These are phyloP conservation scores for Oithona nana DNA, from an alignment of 2,888 invertebrate genomes.

Conservation along the genomic window DNA sequence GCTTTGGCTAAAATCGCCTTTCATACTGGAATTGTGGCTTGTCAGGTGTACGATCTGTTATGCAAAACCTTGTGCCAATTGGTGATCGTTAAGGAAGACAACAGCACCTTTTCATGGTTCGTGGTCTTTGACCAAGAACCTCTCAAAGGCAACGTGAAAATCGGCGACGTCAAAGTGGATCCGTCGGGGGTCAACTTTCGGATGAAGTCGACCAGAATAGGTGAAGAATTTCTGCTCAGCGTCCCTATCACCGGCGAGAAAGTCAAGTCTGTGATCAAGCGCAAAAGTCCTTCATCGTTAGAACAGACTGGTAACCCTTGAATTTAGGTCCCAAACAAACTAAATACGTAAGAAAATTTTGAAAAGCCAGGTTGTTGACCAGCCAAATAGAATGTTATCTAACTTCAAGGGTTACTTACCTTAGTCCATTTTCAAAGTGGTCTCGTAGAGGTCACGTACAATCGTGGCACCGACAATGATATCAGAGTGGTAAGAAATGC, in stretches of 20 bases:
- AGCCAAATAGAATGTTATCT: too few species aligned
- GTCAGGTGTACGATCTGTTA: background rate
- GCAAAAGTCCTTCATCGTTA: too few species aligned
- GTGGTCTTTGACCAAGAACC: background rate
- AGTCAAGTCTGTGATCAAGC: too few species aligned
- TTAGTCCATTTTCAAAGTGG: too few species aligned
- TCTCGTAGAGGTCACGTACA: background rate
- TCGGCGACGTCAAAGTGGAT: background rate
- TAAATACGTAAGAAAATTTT: too few species aligned
- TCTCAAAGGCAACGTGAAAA: background rate
- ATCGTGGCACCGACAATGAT: too few species aligned
- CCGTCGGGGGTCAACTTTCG: background rate
- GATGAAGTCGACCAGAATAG: background rate
- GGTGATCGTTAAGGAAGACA: background rate
- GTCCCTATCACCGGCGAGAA: background rate
- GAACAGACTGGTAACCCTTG: too few species aligned
- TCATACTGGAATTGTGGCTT: background rate
- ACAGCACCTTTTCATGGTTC: background rate
- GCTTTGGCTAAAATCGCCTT: background rate
- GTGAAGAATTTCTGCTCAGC: background rate
- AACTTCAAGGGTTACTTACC: too few species aligned
- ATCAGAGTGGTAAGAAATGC: too few species aligned
- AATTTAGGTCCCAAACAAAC: too few species aligned
- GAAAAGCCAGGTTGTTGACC: too few species aligned
- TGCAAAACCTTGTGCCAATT: background rate